These are phyloP conservation scores for Drosophila barbarae DNA, from an alignment of 2,888 invertebrate genomes.

Conservation along the genomic window DNA sequence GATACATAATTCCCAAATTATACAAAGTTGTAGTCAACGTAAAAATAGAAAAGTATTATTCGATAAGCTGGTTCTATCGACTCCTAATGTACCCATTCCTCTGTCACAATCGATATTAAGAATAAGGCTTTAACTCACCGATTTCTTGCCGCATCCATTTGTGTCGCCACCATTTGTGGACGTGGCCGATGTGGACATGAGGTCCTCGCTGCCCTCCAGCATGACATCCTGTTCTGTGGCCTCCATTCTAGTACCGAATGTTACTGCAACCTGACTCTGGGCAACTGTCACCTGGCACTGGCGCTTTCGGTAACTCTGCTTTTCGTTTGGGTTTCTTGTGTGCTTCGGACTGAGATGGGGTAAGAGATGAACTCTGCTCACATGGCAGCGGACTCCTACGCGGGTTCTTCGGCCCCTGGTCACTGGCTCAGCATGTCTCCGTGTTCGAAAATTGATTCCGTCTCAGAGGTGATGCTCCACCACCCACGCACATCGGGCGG, in stretches of 20 bases:
- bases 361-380: constrained; percentile 23
- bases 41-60: not conserved
- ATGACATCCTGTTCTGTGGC: constrained; percentile 59
- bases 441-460: constrained; percentile 20
- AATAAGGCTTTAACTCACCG: constrained; percentile 57
- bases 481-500: constrained; percentile 43
- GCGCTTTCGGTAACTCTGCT: constrained; percentile 9
- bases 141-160: constrained; percentile 68
- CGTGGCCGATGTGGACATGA: constrained; percentile 75
- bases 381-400: constrained; percentile 42
- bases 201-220: constrained; percentile 59
- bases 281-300: constrained; percentile 1
- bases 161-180: constrained; percentile 67
- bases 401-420: constrained; percentile 24
- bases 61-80: not conserved
- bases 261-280: constrained; percentile 12
- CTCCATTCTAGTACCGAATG: constrained; percentile 47
- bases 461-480: constrained; percentile 49
- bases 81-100: not conserved
- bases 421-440: constrained; percentile 25
- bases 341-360: constrained; percentile 24
- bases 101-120: not conserved
- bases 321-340: constrained; percentile 13
- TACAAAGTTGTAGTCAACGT: not conserved
- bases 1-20: not conserved